Percentiles rank a stretch among this genome's conserved stretches.
Evolutionary conservation across 2,888 invertebrate species (phyloP).

Genomic region (Mythimna albipuncta): DNA sequence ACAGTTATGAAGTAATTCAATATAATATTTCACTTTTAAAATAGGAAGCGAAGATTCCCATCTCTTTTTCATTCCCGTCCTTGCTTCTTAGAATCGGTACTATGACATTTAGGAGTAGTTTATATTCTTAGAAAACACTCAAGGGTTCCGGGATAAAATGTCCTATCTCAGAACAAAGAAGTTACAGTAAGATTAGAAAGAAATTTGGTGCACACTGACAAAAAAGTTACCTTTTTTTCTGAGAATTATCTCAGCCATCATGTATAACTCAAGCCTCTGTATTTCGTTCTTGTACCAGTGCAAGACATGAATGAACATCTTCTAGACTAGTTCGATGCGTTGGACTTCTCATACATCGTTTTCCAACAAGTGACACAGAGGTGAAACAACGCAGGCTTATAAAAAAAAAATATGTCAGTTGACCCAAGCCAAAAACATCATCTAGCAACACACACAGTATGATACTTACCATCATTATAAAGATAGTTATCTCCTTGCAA

Average conservation of each 20-base stretch:
- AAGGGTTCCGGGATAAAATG: background rate
- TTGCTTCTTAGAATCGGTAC: constrained; percentile 11
- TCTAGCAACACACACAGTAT: too few relatives aligned
- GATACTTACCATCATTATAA: background rate
- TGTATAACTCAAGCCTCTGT: background rate
- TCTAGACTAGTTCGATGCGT: background rate
- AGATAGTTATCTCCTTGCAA: constrained; percentile 8
- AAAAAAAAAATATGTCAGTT: background rate
- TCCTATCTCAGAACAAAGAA: constrained; percentile 17
- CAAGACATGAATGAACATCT: background rate
- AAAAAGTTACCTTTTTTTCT: background rate
- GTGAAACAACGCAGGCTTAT: background rate
- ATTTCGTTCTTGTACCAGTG: too few relatives aligned
- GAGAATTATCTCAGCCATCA: too few relatives aligned
- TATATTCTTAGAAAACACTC: background rate
- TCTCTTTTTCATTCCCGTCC: too few relatives aligned
- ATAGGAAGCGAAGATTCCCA: background rate
- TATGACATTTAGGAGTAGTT: constrained; percentile 20
- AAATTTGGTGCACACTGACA: background rate
- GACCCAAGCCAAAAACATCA: background rate
- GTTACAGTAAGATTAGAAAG: background rate
- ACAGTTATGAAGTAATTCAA: background rate
- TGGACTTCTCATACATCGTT: too few relatives aligned
- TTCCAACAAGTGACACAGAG: background rate
- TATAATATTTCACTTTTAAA: constrained; percentile 23